A percentile compares a stretch with the other conserved stretches of the same genome.
Evolutionary conservation across 1,140 invertebrate genomes (phyloP).

Genomic region (Zaprionus gabonicus): DNA sequence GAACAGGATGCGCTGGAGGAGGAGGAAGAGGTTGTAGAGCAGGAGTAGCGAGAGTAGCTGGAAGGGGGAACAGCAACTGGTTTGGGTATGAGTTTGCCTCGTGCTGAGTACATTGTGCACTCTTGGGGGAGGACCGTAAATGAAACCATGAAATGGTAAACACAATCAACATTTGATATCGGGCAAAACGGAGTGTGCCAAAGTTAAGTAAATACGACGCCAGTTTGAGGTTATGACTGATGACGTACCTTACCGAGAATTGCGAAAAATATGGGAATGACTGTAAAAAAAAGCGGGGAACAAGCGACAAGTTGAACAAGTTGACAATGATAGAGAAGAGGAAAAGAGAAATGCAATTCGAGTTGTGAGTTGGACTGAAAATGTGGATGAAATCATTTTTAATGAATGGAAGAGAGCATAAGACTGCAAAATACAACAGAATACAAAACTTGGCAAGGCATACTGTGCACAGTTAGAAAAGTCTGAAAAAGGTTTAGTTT

Average conservation of each 20-base stretch:
- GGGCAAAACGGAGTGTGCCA: constrained; percentile 51
- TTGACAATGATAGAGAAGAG: not conserved
- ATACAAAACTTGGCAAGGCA: not conserved
- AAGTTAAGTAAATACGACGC: constrained; percentile 53
- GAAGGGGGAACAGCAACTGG: not conserved
- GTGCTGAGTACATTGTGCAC: constrained; percentile 5
- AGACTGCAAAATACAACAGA: not conserved
- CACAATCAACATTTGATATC: constrained; percentile 67
- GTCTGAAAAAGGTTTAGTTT: too few species aligned
- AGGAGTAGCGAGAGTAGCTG: not conserved
- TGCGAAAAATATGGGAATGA: constrained; percentile 32
- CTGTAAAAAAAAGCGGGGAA: constrained; percentile 12
- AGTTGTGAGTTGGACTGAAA: not conserved
- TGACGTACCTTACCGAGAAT: constrained; percentile 30
- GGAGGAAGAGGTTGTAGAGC: not conserved
- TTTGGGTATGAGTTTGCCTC: constrained; percentile 2
- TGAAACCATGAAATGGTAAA: constrained; percentile 71
- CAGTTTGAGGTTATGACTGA: constrained; percentile 53
- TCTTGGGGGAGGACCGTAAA: constrained; percentile 37
- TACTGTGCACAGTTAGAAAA: not conserved
- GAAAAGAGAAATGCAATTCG: not conserved
- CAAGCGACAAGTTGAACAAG: constrained; percentile 14
- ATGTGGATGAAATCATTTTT: constrained; percentile 25
- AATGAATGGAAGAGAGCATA: constrained; percentile 10
- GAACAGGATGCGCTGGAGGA: not conserved